Base-by-base conservation (phyloP, 2,888 invertebrate species). In the Xanthorhoe spadicearia region DNA sequence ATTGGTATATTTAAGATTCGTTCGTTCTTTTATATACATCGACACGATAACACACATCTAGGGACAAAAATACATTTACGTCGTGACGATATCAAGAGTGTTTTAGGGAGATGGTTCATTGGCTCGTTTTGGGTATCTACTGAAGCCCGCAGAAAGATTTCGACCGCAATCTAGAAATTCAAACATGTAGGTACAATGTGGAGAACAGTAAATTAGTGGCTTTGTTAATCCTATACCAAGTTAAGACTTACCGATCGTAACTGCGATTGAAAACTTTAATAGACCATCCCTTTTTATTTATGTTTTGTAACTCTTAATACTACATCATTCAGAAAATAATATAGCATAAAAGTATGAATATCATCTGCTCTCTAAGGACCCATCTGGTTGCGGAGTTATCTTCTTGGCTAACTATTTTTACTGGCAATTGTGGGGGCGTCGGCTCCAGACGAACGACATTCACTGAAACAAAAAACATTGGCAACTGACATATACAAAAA, bases 391-490 rank as follows among this genome's bases (percentile, higher is more conserved):
- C 82, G 50, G 75, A 71, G 77, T 84, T 91, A 46, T 82, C 73
- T 75, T 90, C 84, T 49, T 83, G 76, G 67, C 88, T 89, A 73
- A 90, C 80, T 57, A 92, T 90, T 85, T 91, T 90, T 68, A 90
- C 89, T 0, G 93, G 92, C 57, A 92, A 79, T 74, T 92, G 92
- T 32, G 93, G 91, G 6, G 93, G 92, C 46, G 86, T 78, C 0
- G 90, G 90, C 74, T 92, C 91, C 62, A 86, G 79, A n/a, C 90
- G 88, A 8, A 93, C 85, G 28, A 92, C 89, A 78, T 88, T 92
- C 52, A 92, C 93, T 91, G 89, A 46, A 89, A 90, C 71, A 77
- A 70, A 77, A 78, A 74, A 32, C 6, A 0, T 5, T 32, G 32
- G n/a, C n/a, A n/a, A n/a, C 28, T 28, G 28, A n/a, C n/a, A n/a